Base-by-base conservation (phyloP, 2,888 invertebrate species). In the Hyles lineata region DNA sequence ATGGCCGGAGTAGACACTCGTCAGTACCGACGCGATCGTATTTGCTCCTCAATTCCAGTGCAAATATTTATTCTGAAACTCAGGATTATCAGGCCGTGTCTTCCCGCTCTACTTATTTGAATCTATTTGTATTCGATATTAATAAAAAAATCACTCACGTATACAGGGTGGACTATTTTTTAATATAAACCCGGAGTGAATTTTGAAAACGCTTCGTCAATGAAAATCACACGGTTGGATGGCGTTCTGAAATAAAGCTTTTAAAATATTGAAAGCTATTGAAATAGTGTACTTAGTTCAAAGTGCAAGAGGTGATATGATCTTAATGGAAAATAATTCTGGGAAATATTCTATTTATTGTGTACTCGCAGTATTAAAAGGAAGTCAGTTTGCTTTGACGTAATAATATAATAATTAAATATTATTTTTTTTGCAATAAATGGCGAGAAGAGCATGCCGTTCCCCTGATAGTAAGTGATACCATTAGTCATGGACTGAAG, bases 21-120 rank as follows among this genome's bases (percentile, higher is more conserved):
- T 80, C 77, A 75, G 78, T 72, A 67, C 82, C 79, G 73, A 79
- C 79, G 74, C 80, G 79, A 83, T 82, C 79, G 79, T 86, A 76
- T 88, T 89, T 87, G 84, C 85, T 81, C 81, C 82, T 85, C 86
- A 85, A 87, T 87, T 85, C 82, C 79, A 82, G 82, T 81, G 81
- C 82, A 85, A 89, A 88, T 87, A 87, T 86, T 85, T 84, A 81
- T 80, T 76, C 78, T 77, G 83, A 81, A 83, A 78, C 82, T 83
- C 78, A 76, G 79, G 78, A 84, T 83, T 81, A 85, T 79, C 81
- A 79, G 76, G 75, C 78, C 74, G 74, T 80, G 75, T 81, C 76
- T 80, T 74, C 78, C 77, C 70, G 70, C 74, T 78, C 74, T 74
- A 80, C 72, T 73, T 78, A 81, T 84, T 83, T 83, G 72, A 78